Evolutionary conservation across 2,797 vertebrate genomes (phyloP).

Genomic region (Pogoniulus pusillus): DNA sequence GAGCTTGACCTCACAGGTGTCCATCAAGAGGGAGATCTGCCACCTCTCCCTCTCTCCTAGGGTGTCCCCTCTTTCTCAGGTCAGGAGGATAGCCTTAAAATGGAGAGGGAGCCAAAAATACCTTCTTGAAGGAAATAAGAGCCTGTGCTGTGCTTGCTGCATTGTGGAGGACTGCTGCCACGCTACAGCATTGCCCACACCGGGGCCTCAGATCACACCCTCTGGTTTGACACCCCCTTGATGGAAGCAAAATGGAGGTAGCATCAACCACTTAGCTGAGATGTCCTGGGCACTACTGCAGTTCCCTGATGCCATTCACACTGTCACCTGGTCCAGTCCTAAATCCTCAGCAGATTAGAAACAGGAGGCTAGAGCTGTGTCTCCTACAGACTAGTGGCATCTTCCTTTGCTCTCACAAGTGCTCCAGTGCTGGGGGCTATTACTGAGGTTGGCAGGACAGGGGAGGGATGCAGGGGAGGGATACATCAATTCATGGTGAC

Average conservation of each 20-base stretch:
- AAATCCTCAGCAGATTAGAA: background rate
- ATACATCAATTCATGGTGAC: background rate
- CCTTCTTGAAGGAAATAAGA: background rate
- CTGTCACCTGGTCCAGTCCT: background rate
- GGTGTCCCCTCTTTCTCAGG: background rate
- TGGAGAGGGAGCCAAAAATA: background rate
- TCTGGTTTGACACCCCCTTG: background rate
- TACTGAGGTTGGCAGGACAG: background rate
- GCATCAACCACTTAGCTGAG: background rate
- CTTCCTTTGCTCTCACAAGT: background rate
- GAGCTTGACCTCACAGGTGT: accelerated
- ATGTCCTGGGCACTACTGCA: background rate
- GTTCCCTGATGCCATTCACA: background rate
- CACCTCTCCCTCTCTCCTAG: background rate
- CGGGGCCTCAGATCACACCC: background rate
- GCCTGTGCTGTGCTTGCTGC: background rate
- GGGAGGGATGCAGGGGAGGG: background rate
- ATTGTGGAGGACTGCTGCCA: background rate
- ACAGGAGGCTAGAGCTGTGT: background rate
- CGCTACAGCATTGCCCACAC: background rate
- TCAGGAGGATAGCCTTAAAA: background rate
- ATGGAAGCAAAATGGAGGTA: background rate
- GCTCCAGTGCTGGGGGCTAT: accelerated
- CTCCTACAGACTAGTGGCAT: background rate
- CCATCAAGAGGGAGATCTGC: background rate